Percentiles rank a stretch among this genome's conserved stretches.
Conservation (phyloP, 2,888 invertebrate genomes). For the Scotopteryx bipunctaria region DNA sequence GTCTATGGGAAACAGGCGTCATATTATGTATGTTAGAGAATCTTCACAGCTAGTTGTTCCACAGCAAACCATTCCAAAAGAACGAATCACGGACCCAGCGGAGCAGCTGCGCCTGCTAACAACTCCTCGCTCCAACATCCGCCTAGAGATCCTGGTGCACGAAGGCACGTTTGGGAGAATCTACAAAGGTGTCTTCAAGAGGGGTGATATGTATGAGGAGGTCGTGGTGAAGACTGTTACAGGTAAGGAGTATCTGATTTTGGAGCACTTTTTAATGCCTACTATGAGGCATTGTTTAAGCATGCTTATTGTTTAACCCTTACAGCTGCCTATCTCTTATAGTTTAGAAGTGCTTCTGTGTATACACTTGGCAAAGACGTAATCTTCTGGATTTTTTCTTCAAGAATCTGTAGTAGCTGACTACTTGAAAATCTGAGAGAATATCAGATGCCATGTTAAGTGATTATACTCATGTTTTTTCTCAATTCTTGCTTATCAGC, state of each 20-base stretch:
- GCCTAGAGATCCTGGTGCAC: slow-evolving; percentile 84
- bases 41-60: slow-evolving; percentile 6
- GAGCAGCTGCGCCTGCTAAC: slow-evolving; percentile 85
- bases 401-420: no score
- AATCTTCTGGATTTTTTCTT: no score
- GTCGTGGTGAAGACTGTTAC: slow-evolving; percentile 94
- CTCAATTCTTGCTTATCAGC: neutral
- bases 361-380: no score
- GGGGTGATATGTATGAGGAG: slow-evolving; percentile 86
- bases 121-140: slow-evolving; percentile 84
- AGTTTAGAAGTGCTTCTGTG: no score
- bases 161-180: slow-evolving; percentile 95
- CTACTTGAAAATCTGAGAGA: no score
- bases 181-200: slow-evolving; percentile 89
- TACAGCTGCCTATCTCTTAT: no score
- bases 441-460: no score
- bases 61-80: slow-evolving; percentile 72
- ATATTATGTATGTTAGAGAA: neutral
- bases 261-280: no score
- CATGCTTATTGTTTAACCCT: no score
- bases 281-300: no score
- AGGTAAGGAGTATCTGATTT: slow-evolving; percentile 84
- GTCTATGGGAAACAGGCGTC: no score
- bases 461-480: neutral
- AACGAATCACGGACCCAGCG: slow-evolving; percentile 80